Percentiles rank a stretch among this genome's conserved stretches.
Conservation (phyloP, 2,797 vertebrate species). For the Chelmon rostratus region DNA sequence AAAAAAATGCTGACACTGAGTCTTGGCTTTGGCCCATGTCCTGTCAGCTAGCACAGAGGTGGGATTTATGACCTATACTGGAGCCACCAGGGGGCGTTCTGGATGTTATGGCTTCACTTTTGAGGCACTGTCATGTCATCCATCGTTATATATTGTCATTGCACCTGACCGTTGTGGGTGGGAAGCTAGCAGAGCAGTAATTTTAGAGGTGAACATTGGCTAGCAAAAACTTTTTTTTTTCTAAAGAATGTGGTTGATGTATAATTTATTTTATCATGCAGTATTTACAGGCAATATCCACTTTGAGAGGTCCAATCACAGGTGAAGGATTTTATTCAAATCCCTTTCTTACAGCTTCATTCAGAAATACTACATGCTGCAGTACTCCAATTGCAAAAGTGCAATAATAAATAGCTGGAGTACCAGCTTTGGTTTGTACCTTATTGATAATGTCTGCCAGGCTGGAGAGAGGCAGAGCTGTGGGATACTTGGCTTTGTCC, state of each 20-base stretch:
- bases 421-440: constrained; percentile 79
- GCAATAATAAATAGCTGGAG: background rate
- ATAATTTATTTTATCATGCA: background rate
- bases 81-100: no score
- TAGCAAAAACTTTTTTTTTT: no score
- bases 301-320: background rate
- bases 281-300: background rate
- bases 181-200: background rate
- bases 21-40: no score
- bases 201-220: no score
- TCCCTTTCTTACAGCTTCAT: background rate
- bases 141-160: no score
- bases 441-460: constrained; percentile 92
- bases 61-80: no score
- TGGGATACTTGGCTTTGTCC: constrained; percentile 97
- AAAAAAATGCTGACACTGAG: no score
- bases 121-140: no score
- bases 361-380: background rate
- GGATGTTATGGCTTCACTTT: no score
- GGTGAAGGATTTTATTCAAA: background rate
- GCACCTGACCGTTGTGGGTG: no score
- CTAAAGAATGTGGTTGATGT: background rate
- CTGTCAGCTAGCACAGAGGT: no score
- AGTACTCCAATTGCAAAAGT: background rate
- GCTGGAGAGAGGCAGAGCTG: constrained; percentile 89